Base-by-base conservation (phyloP, 1,140 invertebrate species). In the Nephila pilipes region DNA sequence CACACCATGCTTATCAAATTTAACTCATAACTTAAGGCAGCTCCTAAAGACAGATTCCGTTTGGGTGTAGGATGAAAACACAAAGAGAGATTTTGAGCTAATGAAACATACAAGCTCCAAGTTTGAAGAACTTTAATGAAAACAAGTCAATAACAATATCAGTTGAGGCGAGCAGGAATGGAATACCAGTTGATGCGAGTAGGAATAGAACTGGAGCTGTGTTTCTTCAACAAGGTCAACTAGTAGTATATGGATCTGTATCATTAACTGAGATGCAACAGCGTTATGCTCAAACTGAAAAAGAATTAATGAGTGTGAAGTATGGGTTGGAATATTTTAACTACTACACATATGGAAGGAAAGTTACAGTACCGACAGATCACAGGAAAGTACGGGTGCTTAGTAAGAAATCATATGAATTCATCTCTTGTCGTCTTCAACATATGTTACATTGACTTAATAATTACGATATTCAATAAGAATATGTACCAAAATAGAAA, bases 1-100 rank as follows among this genome's bases (percentile, higher is more conserved):
- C n/a, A n/a, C n/a, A n/a, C n/a, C n/a, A n/a, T n/a, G n/a, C n/a
- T n/a, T n/a, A n/a, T n/a, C n/a, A n/a, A n/a, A n/a, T n/a, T 20
- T 94, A 10, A 94, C 92, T 25, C 65, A 38, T 75, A 92, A 93
- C 5, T n/a, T 94, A 18, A 54, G 94, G 22, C 46, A 90, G 87
- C 87, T 94, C 38, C 83, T 94, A 5, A 94, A 94, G 55, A 93
- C 94, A 80, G 93, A 94, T 38, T 63, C 69, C 14, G 75, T 65
- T 14, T 94, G 75, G 54, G 57, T 90, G 8, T 94, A 94, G 94
- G 90, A 93, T 38, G 25, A 63, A 25, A 87, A 80, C 58, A 79
- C 36, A 14, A 63, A 88, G 57, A 65, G 60, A 46, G 63, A 75
- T 57, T 93, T 93, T 80, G 92, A 93, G 10, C 25, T 58, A 36